Evolutionary conservation across 2,113 vertebrate species (phyloP), one percentile per base, ranked within the genome.

Genomic region (Tupaia tana): DNA sequence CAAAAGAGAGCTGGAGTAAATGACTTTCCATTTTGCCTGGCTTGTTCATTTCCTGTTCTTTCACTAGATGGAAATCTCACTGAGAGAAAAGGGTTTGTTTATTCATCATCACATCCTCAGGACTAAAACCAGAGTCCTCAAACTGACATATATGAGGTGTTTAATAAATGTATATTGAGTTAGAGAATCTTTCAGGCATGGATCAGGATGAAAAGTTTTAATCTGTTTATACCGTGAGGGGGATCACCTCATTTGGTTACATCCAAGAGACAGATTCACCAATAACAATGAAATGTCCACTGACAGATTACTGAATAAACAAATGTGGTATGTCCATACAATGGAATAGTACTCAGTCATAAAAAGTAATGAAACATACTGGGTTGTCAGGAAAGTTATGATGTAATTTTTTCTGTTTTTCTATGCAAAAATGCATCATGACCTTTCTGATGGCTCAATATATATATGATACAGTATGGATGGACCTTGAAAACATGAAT

Each of bases 161-260:
- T 63, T 75, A 20, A 25, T 84, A 67, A 91, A 29, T 75, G 6
- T 52, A 29, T 75, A 4, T 52, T 27, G 25, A 43, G 20, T 92
- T 18, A 77, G 54, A 82, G 29, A 74, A 64, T 58, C 15, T 18
- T 66, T 64, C 43, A 67, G 73, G 7, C 27, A 10, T 13, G 34
- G 16, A 7, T 58, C 56, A 63, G 78, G n/a, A 66, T n/a, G 75
- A 3, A 69, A 69, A 77, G 34, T 52, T 87, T 85, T 77, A 61
- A 18, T 54, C 52, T 91, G 19, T 70, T 80, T 95, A 24, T 43
- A 59, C 2, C 4, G 0, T 0, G 9, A 59, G 71, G 63, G 6
- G 3, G 10, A 14, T 64, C 61, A 34, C n/a, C 15, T 11, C 2
- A 1, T 5, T 0, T 13, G 22, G 3, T 89, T 61, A 24, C 12